These are phyloP conservation scores for Melospiza georgiana DNA, from an alignment of 2,113 vertebrate genomes.

Conservation along the genomic window DNA sequence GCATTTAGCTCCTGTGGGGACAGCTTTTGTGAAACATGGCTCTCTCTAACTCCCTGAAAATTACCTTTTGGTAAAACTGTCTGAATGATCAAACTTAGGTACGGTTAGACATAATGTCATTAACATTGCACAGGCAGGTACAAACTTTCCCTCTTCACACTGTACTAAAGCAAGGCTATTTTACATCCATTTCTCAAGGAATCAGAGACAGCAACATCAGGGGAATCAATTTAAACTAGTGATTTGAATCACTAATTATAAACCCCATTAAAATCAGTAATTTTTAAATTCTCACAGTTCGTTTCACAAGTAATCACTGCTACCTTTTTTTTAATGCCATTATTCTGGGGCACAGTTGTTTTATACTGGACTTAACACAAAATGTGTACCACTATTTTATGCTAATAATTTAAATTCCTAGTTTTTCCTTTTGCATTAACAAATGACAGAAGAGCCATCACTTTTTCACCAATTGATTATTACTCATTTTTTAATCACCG, in stretches of 20 bases:
- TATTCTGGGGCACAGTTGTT: not conserved
- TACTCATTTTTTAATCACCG: not conserved
- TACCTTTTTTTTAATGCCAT: not conserved
- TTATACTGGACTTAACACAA: not conserved
- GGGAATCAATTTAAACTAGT: not conserved
- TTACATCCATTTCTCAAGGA: not conserved
- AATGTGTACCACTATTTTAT: not conserved
- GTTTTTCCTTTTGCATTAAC: not conserved
- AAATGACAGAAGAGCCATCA: not conserved
- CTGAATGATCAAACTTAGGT: not conserved
- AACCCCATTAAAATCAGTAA: not conserved
- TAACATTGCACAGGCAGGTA: not conserved
- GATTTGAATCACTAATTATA: not conserved
- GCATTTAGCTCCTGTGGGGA: conserved; percentile 39
- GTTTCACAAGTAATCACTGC: not conserved
- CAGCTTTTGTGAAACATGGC: conserved; percentile 36
- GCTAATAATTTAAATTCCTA: not conserved
- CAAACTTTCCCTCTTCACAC: not conserved
- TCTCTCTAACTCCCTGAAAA: conserved; percentile 26
- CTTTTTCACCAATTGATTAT: not conserved
- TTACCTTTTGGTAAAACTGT: conserved; percentile 37
- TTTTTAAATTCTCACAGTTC: not conserved
- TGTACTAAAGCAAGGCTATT: not conserved
- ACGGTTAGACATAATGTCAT: not conserved
- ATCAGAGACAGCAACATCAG: not conserved